Conservation (phyloP, 2,888 invertebrate genomes). For the Vandiemenella viatica region DNA sequence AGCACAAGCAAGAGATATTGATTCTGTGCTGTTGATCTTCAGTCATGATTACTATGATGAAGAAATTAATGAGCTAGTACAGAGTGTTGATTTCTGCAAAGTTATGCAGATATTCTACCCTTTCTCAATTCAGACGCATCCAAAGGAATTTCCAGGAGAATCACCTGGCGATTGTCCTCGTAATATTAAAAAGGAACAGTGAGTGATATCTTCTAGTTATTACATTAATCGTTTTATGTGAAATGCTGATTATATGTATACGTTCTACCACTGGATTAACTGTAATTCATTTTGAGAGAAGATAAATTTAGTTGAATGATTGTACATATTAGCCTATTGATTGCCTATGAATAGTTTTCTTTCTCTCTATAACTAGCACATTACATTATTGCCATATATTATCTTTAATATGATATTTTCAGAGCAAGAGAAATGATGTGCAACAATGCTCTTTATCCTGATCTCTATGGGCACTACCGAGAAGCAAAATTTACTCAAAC, state of each 20-base stretch:
- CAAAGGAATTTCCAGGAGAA: constrained; percentile 81
- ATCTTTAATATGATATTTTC: too few species aligned
- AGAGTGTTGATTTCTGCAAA: constrained; percentile 87
- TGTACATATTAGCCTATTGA: too few species aligned
- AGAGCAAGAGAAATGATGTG: constrained; percentile 76
- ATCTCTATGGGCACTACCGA: constrained; percentile 92
- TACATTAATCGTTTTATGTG: too few species aligned
- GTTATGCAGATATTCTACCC: constrained; percentile 97
- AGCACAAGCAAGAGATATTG: constrained; percentile 78
- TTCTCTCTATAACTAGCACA: too few species aligned
- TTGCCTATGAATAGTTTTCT: too few species aligned
- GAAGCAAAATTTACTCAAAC: constrained; percentile 96
- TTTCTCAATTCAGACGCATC: constrained; percentile 87
- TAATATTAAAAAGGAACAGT: constrained; percentile 68
- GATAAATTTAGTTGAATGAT: too few species aligned
- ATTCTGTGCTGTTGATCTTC: constrained; percentile 76
- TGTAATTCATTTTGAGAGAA: too few species aligned
- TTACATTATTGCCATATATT: too few species aligned
- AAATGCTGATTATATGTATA: too few species aligned
- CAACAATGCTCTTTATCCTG: constrained; percentile 82
- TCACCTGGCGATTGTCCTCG: constrained; percentile 89
- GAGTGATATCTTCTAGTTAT: constrained; percentile 34
- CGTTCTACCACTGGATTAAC: too few species aligned
- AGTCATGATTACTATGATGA: constrained; percentile 91
- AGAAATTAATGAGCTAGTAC: constrained; percentile 80